Percentiles rank a stretch among this genome's conserved stretches.
Evolutionary conservation across 2,797 vertebrate species (phyloP).

Genomic region (Ara ararauna): DNA sequence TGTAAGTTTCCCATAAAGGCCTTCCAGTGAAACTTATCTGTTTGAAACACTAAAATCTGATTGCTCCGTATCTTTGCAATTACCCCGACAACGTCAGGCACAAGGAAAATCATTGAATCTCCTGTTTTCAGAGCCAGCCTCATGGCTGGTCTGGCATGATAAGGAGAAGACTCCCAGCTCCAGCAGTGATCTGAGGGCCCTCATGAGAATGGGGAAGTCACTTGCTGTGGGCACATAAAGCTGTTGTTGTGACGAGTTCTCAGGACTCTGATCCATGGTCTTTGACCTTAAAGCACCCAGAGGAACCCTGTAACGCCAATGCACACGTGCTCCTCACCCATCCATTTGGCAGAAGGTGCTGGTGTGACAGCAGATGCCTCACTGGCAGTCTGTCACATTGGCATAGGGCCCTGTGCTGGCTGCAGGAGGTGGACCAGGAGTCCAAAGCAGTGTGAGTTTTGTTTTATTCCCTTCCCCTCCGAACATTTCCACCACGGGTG

Average conservation of each 20-base stretch:
- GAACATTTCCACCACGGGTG: fast-evolving
- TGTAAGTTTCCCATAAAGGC: not conserved
- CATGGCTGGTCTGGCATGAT: not conserved
- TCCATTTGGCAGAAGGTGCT: not conserved
- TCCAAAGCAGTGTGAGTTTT: not conserved
- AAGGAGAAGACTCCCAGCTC: not conserved
- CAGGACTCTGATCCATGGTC: fast-evolving
- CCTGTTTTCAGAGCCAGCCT: not conserved
- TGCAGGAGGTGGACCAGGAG: not conserved
- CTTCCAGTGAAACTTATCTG: not conserved
- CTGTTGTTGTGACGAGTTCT: not conserved
- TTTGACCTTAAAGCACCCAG: not conserved
- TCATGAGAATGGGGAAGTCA: not conserved
- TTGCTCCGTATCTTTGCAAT: conserved; percentile 2
- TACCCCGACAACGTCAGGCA: not conserved
- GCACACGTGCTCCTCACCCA: not conserved
- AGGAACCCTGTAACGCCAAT: not conserved
- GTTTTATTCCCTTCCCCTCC: not conserved
- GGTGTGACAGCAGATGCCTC: not conserved
- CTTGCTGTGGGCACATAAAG: not conserved
- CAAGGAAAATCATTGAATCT: not conserved
- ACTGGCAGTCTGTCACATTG: not conserved
- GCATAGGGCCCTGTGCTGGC: not conserved
- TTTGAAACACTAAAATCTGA: not conserved
- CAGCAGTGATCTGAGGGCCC: not conserved